These are phyloP conservation scores for Macquaria ambigua DNA, from an alignment of 2,113 vertebrate species.

Conservation along the genomic window DNA sequence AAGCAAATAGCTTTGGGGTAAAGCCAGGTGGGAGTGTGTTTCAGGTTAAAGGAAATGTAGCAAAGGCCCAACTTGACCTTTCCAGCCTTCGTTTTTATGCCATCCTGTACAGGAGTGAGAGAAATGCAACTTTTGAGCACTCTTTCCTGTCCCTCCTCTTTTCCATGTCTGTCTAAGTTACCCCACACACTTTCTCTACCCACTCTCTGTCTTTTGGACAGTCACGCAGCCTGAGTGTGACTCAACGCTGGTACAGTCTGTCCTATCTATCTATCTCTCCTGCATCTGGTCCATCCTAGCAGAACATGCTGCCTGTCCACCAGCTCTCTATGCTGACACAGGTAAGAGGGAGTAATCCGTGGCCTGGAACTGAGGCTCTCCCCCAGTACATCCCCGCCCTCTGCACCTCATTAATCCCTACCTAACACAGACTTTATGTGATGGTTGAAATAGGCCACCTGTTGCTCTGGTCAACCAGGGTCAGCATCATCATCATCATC, in stretches of 20 bases:
- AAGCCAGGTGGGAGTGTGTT: constrained; percentile 48
- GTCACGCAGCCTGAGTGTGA: constrained; percentile 61
- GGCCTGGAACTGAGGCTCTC: constrained; percentile 67
- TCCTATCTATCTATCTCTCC: constrained; percentile 43
- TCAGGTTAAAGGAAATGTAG: constrained; percentile 48
- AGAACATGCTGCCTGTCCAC: constrained; percentile 36
- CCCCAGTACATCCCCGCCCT: constrained; percentile 65
- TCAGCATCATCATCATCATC: constrained; percentile 9
- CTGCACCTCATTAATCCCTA: constrained; percentile 75
- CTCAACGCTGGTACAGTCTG: constrained; percentile 72
- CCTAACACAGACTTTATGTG: constrained; percentile 69
- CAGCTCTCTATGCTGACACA: constrained; percentile 74
- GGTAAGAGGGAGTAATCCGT: constrained; percentile 79
- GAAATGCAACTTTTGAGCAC: constrained; percentile 16
- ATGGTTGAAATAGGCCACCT: constrained; percentile 76
- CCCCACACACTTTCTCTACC: constrained; percentile 37
- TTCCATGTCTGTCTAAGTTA: constrained; percentile 1
- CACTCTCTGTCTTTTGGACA: constrained; percentile 57
- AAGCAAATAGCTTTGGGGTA: constrained; percentile 34
- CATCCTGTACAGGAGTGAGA: constrained; percentile 39
- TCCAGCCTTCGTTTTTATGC: constrained; percentile 26
- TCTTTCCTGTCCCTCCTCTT: constrained; percentile 44
- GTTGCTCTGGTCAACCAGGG: constrained; percentile 56
- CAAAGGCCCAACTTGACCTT: constrained; percentile 46
- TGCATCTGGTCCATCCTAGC: constrained; percentile 64